phyloP scores from a whole-genome alignment of 1,140 invertebrate species.

The Lasioglossum albipes region DNA sequence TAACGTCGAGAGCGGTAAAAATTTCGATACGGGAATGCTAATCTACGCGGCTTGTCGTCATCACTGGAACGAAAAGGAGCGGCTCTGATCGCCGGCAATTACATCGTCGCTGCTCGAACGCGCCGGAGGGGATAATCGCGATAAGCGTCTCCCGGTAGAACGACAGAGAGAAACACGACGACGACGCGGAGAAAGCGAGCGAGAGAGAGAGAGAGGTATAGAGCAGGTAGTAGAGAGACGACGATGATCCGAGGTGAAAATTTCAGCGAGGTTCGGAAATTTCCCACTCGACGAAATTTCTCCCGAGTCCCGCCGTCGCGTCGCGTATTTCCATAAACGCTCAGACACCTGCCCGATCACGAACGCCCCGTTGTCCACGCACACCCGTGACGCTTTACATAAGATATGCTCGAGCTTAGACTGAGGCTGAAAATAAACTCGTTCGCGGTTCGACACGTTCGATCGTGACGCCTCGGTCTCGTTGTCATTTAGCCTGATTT shows the following conservation, averaged over 20 bases:
- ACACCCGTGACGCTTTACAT: slow-evolving; percentile 62
- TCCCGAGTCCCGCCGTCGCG: background rate
- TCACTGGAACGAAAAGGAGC: slow-evolving; percentile 19
- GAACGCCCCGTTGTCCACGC: slow-evolving; percentile 57
- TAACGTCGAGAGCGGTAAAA: slow-evolving; percentile 33
- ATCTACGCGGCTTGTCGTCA: slow-evolving; percentile 26
- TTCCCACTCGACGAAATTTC: background rate
- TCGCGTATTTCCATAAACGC: slow-evolving; percentile 26
- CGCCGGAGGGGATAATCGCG: background rate
- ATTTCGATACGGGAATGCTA: slow-evolving; percentile 42
- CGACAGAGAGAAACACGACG: too few species aligned
- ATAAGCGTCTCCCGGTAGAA: background rate
- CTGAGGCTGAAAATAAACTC: slow-evolving; percentile 62
- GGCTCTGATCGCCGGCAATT: slow-evolving; percentile 7
- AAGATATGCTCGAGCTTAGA: slow-evolving; percentile 64
- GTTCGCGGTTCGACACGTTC: slow-evolving; percentile 59
- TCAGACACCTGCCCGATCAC: slow-evolving; percentile 46
- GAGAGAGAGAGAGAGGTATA: too few species aligned
- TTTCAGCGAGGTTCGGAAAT: background rate
- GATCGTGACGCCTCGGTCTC: slow-evolving; percentile 46
- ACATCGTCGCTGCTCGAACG: slow-evolving; percentile 1
- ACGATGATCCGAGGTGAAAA: background rate
- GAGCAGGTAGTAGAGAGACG: too few species aligned
- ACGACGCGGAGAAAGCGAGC: too few species aligned
- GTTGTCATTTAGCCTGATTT: slow-evolving; percentile 62